Conservation (phyloP, 1,140 invertebrate genomes). For the Ceratitis capitata region DNA sequence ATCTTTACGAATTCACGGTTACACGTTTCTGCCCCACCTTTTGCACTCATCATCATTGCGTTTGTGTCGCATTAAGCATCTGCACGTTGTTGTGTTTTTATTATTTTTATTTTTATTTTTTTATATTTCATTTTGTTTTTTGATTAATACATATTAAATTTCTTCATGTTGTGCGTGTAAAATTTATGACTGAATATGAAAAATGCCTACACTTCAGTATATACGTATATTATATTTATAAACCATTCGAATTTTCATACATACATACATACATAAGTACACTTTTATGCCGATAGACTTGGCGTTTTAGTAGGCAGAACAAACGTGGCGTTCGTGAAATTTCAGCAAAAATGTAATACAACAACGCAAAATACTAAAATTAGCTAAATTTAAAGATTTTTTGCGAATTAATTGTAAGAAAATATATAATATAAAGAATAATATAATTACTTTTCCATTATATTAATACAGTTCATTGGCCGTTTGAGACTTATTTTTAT, state of each 20-base stretch:
- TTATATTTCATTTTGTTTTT: background rate
- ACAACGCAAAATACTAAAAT: background rate
- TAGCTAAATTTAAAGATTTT: background rate
- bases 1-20: background rate
- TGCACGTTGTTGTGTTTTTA: background rate
- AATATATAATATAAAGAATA: background rate
- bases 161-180: background rate
- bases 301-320: background rate
- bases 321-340: background rate
- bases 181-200: slow-evolving; percentile 8
- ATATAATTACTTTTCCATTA: background rate
- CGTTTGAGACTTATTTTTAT: too few species aligned
- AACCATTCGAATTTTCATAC: background rate
- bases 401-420: background rate
- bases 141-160: background rate
- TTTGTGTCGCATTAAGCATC: background rate
- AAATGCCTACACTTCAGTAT: background rate
- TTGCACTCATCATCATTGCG: background rate
- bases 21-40: background rate
- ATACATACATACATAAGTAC: background rate
- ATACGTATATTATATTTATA: background rate
- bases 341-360: background rate
- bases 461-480: too few species aligned
- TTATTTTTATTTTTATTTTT: background rate
- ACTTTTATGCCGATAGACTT: background rate